A percentile compares a stretch with the other conserved stretches of the same genome.
Evolutionary conservation across 2,797 vertebrate species (phyloP).

Genomic region (Myotis daubentonii): DNA sequence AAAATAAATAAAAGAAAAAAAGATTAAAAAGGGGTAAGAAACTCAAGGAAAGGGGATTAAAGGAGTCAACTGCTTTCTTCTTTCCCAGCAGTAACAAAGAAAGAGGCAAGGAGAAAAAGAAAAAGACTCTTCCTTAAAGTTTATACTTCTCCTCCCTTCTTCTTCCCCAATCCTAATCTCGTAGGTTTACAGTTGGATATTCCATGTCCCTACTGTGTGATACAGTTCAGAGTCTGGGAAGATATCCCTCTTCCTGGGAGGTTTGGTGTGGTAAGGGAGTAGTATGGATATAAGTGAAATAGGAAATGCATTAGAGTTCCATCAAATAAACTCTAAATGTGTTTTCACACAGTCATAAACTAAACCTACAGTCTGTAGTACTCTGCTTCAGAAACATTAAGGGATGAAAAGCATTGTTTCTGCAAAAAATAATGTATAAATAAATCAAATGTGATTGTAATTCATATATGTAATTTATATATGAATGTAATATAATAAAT

Average conservation of each 20-base stretch:
- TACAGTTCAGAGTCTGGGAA: background rate
- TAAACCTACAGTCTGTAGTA: background rate
- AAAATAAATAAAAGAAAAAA: background rate
- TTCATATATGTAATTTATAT: background rate
- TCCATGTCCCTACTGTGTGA: background rate
- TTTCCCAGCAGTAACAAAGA: conserved; percentile 16
- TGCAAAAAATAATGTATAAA: background rate
- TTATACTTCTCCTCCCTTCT: background rate
- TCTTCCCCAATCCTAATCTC: background rate
- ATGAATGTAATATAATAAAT: background rate
- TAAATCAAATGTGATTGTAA: conserved; percentile 29
- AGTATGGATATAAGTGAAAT: background rate
- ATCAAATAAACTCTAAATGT: background rate
- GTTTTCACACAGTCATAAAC: background rate
- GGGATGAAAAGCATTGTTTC: background rate
- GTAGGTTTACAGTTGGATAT: background rate
- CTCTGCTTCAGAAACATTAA: conserved; percentile 17
- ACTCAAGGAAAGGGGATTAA: background rate
- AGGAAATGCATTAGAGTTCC: background rate
- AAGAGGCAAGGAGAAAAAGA: background rate
- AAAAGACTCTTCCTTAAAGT: background rate
- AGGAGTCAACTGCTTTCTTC: background rate
- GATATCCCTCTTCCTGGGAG: background rate
- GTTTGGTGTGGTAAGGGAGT: background rate
- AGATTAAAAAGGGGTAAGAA: background rate